Conservation (phyloP, 30 jellyfish, hydroid and myxozoan genomes). For the Rhopilema esculentum region DNA sequence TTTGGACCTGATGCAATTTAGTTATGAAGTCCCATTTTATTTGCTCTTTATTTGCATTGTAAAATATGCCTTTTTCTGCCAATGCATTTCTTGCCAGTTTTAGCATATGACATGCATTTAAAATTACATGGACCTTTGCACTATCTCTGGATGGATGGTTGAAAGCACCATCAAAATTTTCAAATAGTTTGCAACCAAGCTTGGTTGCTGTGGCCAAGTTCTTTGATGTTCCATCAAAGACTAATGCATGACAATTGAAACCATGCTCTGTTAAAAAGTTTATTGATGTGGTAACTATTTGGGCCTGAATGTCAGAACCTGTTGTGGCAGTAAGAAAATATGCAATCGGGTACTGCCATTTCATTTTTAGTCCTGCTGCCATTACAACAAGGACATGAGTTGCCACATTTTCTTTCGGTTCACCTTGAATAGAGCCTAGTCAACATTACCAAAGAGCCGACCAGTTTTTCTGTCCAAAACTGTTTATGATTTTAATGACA, state of each 20-base stretch:
- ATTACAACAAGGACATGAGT: constrained; percentile 30
- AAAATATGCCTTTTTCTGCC: constrained; percentile 38
- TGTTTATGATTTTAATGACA: constrained; percentile 25
- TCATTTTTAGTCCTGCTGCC: constrained; percentile 34
- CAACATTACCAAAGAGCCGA: constrained; percentile 44
- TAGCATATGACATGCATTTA: constrained; percentile 58
- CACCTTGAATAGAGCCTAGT: constrained; percentile 30
- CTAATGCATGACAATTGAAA: constrained; percentile 14
- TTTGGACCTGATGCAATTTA: constrained; percentile 19
- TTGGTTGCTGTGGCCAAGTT: constrained; percentile 12
- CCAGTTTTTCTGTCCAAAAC: constrained; percentile 16
- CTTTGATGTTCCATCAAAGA: constrained; percentile 44
- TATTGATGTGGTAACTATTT: not conserved
- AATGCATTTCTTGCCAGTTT: too few relatives aligned
- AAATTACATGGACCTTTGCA: constrained; percentile 12
- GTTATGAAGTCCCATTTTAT: constrained; percentile 34
- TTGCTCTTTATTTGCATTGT: constrained; percentile 15
- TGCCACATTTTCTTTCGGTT: constrained; percentile 15
- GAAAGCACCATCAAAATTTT: constrained; percentile 30
- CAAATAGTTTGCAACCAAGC: constrained; percentile 35
- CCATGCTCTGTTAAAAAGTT: constrained; percentile 8
- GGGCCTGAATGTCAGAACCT: constrained; percentile 38
- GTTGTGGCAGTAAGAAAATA: constrained; percentile 20
- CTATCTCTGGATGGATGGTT: constrained; percentile 29
- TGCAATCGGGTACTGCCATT: constrained; percentile 41